Base-by-base conservation (phyloP, 2,113 vertebrate genomes). In the Nothobranchius kuhntae region DNA sequence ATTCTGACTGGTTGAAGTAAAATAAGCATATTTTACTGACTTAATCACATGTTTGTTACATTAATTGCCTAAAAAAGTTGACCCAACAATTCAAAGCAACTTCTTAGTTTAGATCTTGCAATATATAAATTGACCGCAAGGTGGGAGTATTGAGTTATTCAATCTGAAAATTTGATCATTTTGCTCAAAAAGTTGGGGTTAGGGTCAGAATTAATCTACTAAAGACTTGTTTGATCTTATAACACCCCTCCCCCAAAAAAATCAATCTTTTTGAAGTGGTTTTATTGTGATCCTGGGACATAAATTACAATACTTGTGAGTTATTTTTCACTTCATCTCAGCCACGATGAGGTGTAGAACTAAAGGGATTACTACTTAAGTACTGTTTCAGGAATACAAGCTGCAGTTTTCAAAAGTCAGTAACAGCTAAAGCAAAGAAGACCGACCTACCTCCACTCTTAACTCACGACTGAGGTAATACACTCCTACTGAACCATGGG, bases 91-190 rank as follows among this genome's bases (percentile, higher is more conserved):
- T 42, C 3, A 58, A 6, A 6, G 17, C n/a, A 58, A 5, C 11
- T 26, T 2, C 9, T 53, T 24, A 14, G 4, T 13, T 13, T 36
- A 9, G 12, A 35, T 11, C 21, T 9, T 65, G 54, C 36, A 36
- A 15, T 83, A 47, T 21, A 0, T 24, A 13, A 36, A 40, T 2
- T 58, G 61, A 3, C 75, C 85, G 78, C 59, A 36, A 71, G 85
- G 21, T 55, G 80, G 69, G 21, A 47, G 52, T 71, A 59, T 48
- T 55, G 59, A 53, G 4, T 35, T 2, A 8, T 24, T 26, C 11
- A 1, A 51, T 13, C 12, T 51, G 36, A 57, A 35, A 3, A 17
- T 10, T 8, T 42, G 46, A 30, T 12, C 2, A 17, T 11, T 13
- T 13, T 13, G 47, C 15, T 50, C 9, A 17, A 50, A 50, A 50